These are phyloP conservation scores for Fulica atra DNA, from an alignment of 2,113 vertebrate genomes.

Conservation along the genomic window DNA sequence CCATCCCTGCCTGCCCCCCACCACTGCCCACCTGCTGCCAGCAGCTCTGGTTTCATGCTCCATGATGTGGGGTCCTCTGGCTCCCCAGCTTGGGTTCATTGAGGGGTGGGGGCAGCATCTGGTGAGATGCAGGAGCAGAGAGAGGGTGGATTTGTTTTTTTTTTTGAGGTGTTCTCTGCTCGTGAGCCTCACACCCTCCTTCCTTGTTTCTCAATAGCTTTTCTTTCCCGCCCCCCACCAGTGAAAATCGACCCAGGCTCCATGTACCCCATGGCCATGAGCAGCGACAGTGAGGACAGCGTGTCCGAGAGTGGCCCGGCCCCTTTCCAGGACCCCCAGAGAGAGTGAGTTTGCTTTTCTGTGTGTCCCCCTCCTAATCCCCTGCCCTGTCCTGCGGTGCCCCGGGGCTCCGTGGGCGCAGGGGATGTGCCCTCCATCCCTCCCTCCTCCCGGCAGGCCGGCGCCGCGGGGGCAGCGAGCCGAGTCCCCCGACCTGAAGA, in stretches of 20 bases:
- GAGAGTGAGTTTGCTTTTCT: slow-evolving; percentile 67
- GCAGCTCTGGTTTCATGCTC: not conserved
- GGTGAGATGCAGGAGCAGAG: rapidly evolving
- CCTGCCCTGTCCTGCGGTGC: not conserved
- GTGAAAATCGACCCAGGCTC: slow-evolving; percentile 77
- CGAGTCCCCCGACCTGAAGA: slow-evolving; percentile 89
- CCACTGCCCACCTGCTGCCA: not conserved
- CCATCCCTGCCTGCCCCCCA: not conserved
- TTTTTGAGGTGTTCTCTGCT: not conserved
- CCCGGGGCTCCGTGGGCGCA: rapidly evolving
- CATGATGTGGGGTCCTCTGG: rapidly evolving
- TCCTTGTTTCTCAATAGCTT: not conserved
- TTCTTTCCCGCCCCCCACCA: slow-evolving; percentile 50
- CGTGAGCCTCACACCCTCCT: not conserved
- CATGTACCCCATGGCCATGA: slow-evolving; percentile 75
- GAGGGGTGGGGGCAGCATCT: not conserved
- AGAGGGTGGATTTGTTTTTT: not conserved
- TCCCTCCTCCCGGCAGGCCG: not conserved
- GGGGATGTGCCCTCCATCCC: not conserved
- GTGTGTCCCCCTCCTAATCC: not conserved
- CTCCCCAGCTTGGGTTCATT: rapidly evolving
- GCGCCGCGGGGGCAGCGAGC: not conserved
- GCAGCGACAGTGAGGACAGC: slow-evolving; percentile 78
- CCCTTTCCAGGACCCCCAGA: slow-evolving; percentile 68
- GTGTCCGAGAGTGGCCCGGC: slow-evolving; percentile 64